Evolutionary conservation across 2,113 vertebrate genomes (phyloP), one percentile per base, ranked within the genome.

Genomic region (Periophthalmodon schlosseri): DNA sequence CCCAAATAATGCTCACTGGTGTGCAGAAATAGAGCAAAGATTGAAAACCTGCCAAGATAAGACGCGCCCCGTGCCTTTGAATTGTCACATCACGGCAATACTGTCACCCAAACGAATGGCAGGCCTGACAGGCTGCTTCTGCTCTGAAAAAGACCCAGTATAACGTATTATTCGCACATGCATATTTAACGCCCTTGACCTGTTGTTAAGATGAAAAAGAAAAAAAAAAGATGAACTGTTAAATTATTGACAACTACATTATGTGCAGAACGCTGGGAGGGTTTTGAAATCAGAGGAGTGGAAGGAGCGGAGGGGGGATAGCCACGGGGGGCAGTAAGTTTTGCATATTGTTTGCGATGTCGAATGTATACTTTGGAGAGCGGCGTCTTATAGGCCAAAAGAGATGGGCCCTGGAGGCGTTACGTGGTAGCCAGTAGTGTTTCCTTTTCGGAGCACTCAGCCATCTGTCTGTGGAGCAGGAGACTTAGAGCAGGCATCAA

Each of bases 41-140:
- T 88, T 92, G 91, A 92, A 91, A 91, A 91, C 88, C 91, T 92
- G 91, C 90, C 91, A 92, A 91, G 91, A 91, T 89, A 87, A 91
- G 89, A 91, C 89, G 86, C 91, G 85, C 81, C 85, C 84, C 86
- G 7, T 75, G 83, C 84, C 77, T 92, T 90, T 91, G 85, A 90
- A 92, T 89, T 90, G 89, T 89, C 89, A 91, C 84, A 86, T 90
- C 83, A 39, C 83, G 18, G 63, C 75, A 79, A 85, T 89, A 83
- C 81, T 87, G 88, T 92, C 85, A 90, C 78, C 57, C 86, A 88
- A 91, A 89, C 87, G 89, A 90, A 91, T 86, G 87, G 85, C 83
- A 84, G 73, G 79, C 83, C 80, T 91, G 90, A 91, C 90, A 91
- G 87, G 82, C 87, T 86, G 87, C 75, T 74, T 84, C 81, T 82